Conservation (phyloP, 2,113 vertebrate genomes). For the Phocoena phocoena region DNA sequence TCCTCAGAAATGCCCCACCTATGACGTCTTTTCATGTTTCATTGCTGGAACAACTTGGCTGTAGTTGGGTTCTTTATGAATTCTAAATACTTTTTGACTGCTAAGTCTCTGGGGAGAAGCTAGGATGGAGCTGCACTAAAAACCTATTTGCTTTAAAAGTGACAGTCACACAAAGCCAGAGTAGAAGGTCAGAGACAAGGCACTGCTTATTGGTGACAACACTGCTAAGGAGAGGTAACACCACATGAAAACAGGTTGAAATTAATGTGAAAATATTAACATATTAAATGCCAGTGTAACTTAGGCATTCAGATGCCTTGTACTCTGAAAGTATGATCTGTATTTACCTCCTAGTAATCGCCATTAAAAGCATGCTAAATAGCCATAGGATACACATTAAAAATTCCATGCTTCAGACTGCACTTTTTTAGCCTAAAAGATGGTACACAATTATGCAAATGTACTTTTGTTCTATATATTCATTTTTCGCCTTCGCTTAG, state of each 20-base stretch:
- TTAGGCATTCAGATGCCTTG: background rate
- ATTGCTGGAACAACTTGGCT: conserved; percentile 10
- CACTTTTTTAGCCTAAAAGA: background rate
- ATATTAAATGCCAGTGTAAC: background rate
- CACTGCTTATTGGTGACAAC: background rate
- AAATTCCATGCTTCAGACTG: background rate
- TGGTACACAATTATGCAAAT: background rate
- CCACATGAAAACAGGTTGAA: background rate
- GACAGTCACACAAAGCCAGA: background rate
- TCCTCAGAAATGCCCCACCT: background rate
- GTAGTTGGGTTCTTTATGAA: conserved; percentile 1
- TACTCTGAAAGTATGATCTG: background rate
- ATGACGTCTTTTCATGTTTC: background rate
- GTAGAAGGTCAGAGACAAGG: background rate
- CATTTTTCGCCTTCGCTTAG: background rate
- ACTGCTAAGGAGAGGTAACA: background rate
- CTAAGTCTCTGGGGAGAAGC: background rate
- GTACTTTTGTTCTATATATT: background rate
- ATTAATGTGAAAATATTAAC: background rate
- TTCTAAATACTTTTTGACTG: background rate
- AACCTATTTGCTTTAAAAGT: background rate
- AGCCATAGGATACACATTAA: background rate
- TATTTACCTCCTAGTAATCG: background rate
- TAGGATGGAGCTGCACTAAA: background rate
- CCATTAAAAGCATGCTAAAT: background rate